These are phyloP conservation scores for Gopherus flavomarginatus DNA, from an alignment of 2,113 vertebrate genomes.

Conservation along the genomic window DNA sequence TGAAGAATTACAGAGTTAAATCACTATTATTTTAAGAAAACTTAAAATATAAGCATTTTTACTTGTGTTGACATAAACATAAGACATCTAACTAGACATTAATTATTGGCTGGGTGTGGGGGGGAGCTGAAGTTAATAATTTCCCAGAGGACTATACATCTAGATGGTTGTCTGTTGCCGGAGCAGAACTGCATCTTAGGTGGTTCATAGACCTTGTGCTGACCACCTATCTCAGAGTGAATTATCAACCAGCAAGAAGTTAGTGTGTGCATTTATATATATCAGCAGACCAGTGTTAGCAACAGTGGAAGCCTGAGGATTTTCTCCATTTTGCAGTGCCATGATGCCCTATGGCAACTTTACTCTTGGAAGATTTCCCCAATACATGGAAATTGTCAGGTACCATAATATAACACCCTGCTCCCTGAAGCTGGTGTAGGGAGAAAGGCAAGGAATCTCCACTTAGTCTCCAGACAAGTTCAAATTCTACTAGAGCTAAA, in stretches of 20 bases:
- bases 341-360: background rate
- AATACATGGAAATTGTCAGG: background rate
- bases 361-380: background rate
- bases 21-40: background rate
- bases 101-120: no score
- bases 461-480: background rate
- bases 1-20: background rate
- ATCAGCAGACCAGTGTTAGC: background rate
- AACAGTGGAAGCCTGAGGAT: background rate
- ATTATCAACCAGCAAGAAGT: background rate
- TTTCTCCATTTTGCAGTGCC: background rate
- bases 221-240: background rate
- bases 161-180: no score
- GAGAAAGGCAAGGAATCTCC: background rate
- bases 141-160: no score
- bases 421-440: background rate
- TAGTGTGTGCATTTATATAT: no score
- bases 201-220: background rate
- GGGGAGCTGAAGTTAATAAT: no score
- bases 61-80: no score
- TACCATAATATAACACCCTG: background rate
- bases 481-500: rapidly evolving
- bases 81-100: no score
- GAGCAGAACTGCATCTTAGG: background rate
- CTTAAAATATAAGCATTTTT: no score